phyloP scores from a whole-genome alignment of 92 coral and sea anemone genomes.

The Micromussa lordhowensis region DNA sequence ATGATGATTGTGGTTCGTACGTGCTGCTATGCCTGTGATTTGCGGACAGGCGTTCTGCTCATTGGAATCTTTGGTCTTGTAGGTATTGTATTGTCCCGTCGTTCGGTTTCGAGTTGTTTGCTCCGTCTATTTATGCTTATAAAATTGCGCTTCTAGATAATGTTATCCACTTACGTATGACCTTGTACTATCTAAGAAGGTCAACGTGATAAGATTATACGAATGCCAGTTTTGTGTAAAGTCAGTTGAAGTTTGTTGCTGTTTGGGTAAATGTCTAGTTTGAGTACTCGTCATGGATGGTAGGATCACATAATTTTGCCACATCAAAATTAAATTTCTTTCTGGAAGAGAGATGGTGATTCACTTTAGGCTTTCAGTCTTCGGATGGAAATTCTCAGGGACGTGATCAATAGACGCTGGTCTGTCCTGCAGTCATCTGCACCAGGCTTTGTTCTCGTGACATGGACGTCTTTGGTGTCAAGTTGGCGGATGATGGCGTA shows the following conservation, averaged over 20 bases:
- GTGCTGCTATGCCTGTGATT: neutral
- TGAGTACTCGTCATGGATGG: too few species aligned
- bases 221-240: too few species aligned
- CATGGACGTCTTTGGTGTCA: constrained; percentile 41
- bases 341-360: too few species aligned
- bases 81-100: neutral
- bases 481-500: constrained; percentile 28
- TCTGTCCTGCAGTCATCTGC: constrained; percentile 37
- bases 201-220: too few species aligned
- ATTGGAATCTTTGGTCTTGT: constrained; percentile 3
- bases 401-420: constrained; percentile 6
- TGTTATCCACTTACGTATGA: too few species aligned
- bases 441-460: constrained; percentile 41
- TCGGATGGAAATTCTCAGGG: neutral
- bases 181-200: too few species aligned
- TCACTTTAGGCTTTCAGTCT: too few species aligned
- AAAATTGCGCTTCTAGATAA: neutral
- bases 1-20: neutral
- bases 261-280: neutral
- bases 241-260: neutral
- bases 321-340: too few species aligned
- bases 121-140: neutral
- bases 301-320: too few species aligned
- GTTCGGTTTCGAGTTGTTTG: neutral
- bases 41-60: constrained; percentile 1